Base-by-base conservation (phyloP, 2,888 invertebrate species). In the Keiferia lycopersicella region DNA sequence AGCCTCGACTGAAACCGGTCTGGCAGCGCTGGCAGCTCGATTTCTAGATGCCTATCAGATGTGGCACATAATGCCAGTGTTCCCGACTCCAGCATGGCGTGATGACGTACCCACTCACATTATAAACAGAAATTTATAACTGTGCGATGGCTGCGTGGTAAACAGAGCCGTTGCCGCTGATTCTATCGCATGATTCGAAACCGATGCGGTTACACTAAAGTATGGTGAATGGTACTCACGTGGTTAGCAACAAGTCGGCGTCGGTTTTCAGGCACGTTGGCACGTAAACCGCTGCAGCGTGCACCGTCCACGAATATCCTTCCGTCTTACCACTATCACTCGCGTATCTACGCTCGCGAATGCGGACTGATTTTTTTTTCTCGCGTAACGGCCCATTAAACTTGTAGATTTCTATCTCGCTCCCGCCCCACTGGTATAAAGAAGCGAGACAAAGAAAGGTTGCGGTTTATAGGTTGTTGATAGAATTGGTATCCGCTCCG, bases 401-500 rank as follows among this genome's bases (percentile, higher is more conserved):
- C 88, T 91, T 86, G 90, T 88, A 87, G 88, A 88, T 87, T 88
- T 87, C 89, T 87, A 88, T 92, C 92, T 91, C 92, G 78, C 90
- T 92, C 91, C 80, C 74, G 74, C 76, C 77, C 75, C 82, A 83
- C 80, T 82, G 81, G 75, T 79, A 82, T 80, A 82, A 83, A 86
- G 85, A 86, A 79, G 92, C 82, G 86, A 91, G 92, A 92, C 91
- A 92, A 91, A 90, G 92, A 92, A 88, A 91, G 90, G 88, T 86
- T 91, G 91, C 81, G 89, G 91, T 91, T 92, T 92, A 92, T 91
- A 83, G 90, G 91, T 89, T 90, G 92, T 92, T 92, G 91, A 91
- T 92, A 91, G 92, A 92, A 91, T 91, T 87, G 89, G 90, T 89
- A 91, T 91, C 91, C 89, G 91, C 86, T 90, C 82, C 79, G 91